Percentiles rank a stretch among this genome's conserved stretches.
Conservation (phyloP, 2,888 invertebrate genomes). For the Volucella inflata region DNA sequence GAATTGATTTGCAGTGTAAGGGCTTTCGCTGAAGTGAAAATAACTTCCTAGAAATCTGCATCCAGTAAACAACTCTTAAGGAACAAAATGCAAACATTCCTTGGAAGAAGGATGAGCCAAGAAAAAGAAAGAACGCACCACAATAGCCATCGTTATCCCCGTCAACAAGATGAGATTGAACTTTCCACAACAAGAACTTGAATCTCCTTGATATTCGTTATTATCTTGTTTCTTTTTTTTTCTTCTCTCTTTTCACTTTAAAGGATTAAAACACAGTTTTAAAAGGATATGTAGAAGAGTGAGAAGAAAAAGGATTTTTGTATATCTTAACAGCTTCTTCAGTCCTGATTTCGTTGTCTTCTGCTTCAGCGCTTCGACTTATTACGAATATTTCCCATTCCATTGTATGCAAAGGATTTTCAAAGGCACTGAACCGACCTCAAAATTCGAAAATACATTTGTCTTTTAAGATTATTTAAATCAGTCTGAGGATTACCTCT, state of each 20-base stretch:
- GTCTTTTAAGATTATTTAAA: conserved; percentile 68
- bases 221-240: conserved; percentile 37
- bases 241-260: conserved; percentile 29
- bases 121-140: conserved; percentile 2
- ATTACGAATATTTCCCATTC: conserved; percentile 27
- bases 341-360: conserved; percentile 50
- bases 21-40: background rate
- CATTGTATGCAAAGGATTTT: conserved; percentile 38
- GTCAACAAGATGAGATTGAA: conserved; percentile 57
- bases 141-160: conserved; percentile 12
- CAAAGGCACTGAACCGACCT: conserved; percentile 43
- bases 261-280: conserved; percentile 29
- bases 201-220: conserved; percentile 70
- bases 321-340: conserved; percentile 10
- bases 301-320: conserved; percentile 27
- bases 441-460: conserved; percentile 65
- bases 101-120: conserved; percentile 3
- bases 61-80: background rate
- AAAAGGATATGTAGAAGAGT: background rate
- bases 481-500: conserved; percentile 13
- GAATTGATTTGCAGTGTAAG: background rate
- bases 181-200: conserved; percentile 64
- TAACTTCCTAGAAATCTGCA: conserved; percentile 4
- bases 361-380: conserved; percentile 51
- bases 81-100: background rate